A percentile compares a stretch with the other conserved stretches of the same genome.
These are phyloP conservation scores for Psephotus haematonotus DNA, from an alignment of 2,113 vertebrate genomes.

Conservation along the genomic window DNA sequence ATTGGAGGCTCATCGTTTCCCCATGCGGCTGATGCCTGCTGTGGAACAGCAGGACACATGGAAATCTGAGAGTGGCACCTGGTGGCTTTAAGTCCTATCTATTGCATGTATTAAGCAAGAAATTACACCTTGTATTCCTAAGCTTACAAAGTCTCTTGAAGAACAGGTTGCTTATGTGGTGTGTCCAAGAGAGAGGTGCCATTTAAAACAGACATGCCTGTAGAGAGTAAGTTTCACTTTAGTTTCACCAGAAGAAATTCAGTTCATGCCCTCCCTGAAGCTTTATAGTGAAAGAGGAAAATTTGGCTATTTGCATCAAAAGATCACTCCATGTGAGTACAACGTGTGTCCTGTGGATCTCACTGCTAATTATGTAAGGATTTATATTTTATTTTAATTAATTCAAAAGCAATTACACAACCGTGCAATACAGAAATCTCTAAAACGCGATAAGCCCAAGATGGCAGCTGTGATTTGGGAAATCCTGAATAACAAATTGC, in stretches of 20 bases:
- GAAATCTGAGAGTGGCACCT: background rate
- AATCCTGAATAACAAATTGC: background rate
- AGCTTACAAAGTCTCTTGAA: background rate
- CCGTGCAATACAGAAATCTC: background rate
- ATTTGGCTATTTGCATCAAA: rapidly evolving
- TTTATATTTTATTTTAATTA: background rate
- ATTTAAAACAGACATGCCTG: background rate
- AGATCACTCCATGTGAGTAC: background rate
- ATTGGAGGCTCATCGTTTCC: rapidly evolving
- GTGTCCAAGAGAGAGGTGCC: background rate
- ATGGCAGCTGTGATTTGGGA: background rate
- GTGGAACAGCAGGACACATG: background rate
- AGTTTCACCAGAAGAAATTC: background rate
- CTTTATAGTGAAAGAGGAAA: background rate
- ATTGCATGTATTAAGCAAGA: background rate
- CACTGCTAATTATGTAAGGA: background rate
- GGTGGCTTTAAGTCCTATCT: background rate
- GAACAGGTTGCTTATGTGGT: background rate
- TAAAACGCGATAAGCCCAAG: background rate
- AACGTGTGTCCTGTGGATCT: background rate
- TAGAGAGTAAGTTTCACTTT: background rate
- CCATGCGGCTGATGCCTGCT: rapidly evolving
- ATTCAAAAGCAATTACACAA: background rate
- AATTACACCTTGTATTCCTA: background rate
- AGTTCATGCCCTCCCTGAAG: background rate